Evolutionary conservation across 2,797 vertebrate species (phyloP).

Genomic region (Labeo calbasu): DNA sequence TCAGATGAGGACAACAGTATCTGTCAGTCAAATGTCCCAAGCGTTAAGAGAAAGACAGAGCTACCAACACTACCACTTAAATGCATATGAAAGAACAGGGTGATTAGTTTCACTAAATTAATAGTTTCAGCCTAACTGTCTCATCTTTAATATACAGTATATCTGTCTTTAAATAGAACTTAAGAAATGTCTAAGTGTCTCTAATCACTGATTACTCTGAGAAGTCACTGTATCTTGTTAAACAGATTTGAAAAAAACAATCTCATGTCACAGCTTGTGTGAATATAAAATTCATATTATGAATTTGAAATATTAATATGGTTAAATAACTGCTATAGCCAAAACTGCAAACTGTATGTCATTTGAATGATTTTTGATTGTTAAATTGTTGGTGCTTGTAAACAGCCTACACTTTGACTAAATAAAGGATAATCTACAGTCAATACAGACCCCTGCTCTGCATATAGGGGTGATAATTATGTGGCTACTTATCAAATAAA

Average conservation of each 20-base stretch:
- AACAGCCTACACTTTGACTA: background rate
- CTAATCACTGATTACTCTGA: background rate
- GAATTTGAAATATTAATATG: background rate
- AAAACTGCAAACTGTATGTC: background rate
- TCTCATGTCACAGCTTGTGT: background rate
- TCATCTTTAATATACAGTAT: background rate
- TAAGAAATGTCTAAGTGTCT: slow-evolving; percentile 3
- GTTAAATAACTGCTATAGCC: background rate
- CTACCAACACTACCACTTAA: slow-evolving; percentile 11
- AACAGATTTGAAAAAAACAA: slow-evolving; percentile 29
- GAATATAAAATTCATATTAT: background rate
- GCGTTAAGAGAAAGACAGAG: slow-evolving; percentile 5
- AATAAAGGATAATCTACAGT: background rate
- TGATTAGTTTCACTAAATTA: slow-evolving; percentile 25
- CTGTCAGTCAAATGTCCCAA: slow-evolving; percentile 41
- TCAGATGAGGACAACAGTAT: slow-evolving; percentile 41
- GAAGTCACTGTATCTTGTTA: slow-evolving; percentile 8
- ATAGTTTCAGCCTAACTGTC: background rate
- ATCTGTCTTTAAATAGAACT: slow-evolving; percentile 24
- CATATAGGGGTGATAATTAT: background rate
- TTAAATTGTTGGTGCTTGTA: background rate
- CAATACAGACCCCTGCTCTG: background rate
- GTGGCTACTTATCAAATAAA: background rate
- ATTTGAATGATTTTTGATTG: background rate
- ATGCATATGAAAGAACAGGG: slow-evolving; percentile 15